Base-by-base conservation (phyloP, 2,797 vertebrate genomes). In the Pseudochirops cupreus region DNA sequence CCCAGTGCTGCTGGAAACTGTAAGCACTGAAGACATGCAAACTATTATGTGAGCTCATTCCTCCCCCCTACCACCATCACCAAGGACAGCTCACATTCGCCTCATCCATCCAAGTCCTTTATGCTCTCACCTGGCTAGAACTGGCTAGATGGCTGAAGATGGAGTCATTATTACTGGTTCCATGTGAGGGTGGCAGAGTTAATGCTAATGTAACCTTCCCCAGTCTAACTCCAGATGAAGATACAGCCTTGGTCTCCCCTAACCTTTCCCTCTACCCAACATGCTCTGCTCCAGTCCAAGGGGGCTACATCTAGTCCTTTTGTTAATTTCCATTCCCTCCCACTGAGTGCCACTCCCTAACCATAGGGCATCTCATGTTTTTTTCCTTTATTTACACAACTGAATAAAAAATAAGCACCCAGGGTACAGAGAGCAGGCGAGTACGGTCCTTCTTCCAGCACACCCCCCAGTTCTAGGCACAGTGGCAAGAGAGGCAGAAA, bases 311-410 rank as follows among this genome's bases (percentile, higher is more conserved):
- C 0, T 62, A 0, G 4, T 62, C 39, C 74, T 67, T 0, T 87
- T 26, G 56, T n/a, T 90, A 58, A 90, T 53, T 31, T 50, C 62
- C 50, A 11, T 39, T 91, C 56, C 58, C 93, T 92, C 82, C 91
- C 90, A 55, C 4, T 13, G 58, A 91, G 50, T 91, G 57, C 28
- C 24, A 4, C 21, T n/a, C 13, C 26, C 29, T 50, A 33, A 13
- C 55, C 53, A 94, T 56, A 31, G 33, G 31, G 87, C 39, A 21
- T 33, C 0, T 0, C 92, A 96, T 95, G 91, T 87, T 97, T 98
- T 96, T 97, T 97, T 98, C 98, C 95, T 98, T 96, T 98, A 98
- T 98, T 98, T 98, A 98, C 96, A 98, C 82, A 97, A 59, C 94
- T 94, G 94, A 58, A 90, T 95, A 93, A 96, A 52, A 94, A 94